phyloP scores from a whole-genome alignment of 2,888 invertebrate genomes.

The Callinectes sapidus region DNA sequence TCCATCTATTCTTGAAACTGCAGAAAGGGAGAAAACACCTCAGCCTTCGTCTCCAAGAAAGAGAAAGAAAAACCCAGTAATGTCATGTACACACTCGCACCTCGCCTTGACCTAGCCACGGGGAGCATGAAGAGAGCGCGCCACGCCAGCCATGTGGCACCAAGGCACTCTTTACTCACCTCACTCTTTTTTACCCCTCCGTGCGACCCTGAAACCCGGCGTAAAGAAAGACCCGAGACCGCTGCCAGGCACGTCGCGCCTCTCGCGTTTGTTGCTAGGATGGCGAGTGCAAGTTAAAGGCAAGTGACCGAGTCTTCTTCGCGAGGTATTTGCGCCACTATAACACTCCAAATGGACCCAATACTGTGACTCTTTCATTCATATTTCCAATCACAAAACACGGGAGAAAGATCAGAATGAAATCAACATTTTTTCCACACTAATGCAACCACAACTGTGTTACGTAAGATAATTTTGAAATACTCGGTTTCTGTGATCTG shows the following conservation, averaged over 20 bases:
- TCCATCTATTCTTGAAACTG: background rate
- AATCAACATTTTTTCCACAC: background rate
- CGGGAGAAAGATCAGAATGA: background rate
- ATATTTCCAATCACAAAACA: background rate
- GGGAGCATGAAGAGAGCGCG: constrained; percentile 2
- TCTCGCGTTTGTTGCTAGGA: constrained; percentile 30
- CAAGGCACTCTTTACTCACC: constrained; percentile 32
- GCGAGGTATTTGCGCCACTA: background rate
- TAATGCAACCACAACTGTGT: background rate
- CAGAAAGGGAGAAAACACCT: background rate
- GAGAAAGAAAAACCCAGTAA: background rate
- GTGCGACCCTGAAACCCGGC: constrained; percentile 29
- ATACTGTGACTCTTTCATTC: constrained; percentile 4
- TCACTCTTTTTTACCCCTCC: constrained; percentile 8
- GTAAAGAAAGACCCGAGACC: constrained; percentile 17
- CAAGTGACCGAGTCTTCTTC: constrained; percentile 16
- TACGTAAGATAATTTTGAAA: background rate
- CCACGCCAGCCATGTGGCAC: constrained; percentile 14
- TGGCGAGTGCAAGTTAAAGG: constrained; percentile 26
- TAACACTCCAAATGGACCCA: background rate
- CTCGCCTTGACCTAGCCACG: background rate
- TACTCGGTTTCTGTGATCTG: background rate
- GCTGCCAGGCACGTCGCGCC: constrained; percentile 30
- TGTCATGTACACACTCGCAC: background rate
- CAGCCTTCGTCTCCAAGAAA: background rate